Evolutionary conservation across 1,140 invertebrate species (phyloP), one percentile per base, ranked within the genome.

Genomic region (Rhagoletis zephyria): DNA sequence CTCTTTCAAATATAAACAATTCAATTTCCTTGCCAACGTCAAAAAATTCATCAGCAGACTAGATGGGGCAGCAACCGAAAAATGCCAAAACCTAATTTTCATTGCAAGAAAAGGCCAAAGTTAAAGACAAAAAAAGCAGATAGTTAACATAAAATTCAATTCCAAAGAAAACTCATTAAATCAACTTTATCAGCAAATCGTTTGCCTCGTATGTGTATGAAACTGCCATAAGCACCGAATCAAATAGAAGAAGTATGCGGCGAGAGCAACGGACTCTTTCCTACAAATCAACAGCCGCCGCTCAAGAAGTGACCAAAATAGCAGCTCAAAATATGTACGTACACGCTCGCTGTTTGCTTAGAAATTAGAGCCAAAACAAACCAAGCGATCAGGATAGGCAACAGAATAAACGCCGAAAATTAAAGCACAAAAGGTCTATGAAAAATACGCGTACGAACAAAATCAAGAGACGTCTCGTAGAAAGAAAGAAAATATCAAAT

Each of bases 321-420:
- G 19, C 16, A 19, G 45, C 45, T 16, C 42, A 74, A 42, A 14
- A 81, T 4, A 59, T 70, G 16, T 74, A 48, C n/a, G 40, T 70
- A 48, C n/a, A n/a, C n/a, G n/a, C n/a, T n/a, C n/a, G n/a, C n/a
- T 81, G n/a, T 81, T 81, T 81, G 74, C 74, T 81, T 81, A 81
- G 74, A 81, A 81, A 81, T 81, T 81, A 81, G 74, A 81, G 74
- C 12, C 74, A 81, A 81, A 81, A 81, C 74, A 81, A 81, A 81
- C 74, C 6, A 59, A 51, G 42, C 45, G 30, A 74, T 74, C 9
- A 74, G 4, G 70, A 45, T 10, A n/a, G 14, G 6, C 70, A 30
- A 74, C 42, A 74, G 3, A 63, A n/a, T n/a, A 4, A 63, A 12
- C 10, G 45, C 1, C 4, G 48, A 77, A 77, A 77, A 0, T 19